Evolutionary conservation across 2,113 vertebrate species (phyloP).

Genomic region (Chionis minor): DNA sequence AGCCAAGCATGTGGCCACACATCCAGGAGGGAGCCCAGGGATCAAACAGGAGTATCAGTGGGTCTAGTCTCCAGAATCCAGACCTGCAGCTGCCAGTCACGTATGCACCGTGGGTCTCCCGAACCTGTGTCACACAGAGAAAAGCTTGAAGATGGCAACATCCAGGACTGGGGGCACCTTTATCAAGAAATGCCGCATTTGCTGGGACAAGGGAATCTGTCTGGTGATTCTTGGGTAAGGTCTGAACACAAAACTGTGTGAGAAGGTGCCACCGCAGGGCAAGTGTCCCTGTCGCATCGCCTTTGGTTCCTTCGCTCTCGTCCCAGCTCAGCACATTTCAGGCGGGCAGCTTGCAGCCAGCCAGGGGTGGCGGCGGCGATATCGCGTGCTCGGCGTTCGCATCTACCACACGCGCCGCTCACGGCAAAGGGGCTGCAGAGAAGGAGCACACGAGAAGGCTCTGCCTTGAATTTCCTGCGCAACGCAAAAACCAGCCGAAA

Average conservation of each 20-base stretch:
- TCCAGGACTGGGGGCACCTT: background rate
- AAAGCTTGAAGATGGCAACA: background rate
- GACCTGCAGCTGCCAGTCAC: background rate
- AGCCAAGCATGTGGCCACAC: background rate
- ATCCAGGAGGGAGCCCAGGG: background rate
- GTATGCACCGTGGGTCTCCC: background rate
- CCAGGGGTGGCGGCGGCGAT: background rate
- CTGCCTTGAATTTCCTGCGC: background rate
- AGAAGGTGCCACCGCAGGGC: background rate
- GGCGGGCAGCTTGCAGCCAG: accelerated
- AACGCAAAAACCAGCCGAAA: background rate
- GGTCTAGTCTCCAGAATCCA: background rate
- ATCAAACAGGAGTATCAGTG: background rate
- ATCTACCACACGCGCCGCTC: no score
- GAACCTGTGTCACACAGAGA: background rate
- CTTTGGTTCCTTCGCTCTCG: background rate
- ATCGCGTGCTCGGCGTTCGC: no score
- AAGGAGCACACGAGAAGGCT: background rate
- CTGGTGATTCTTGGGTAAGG: background rate
- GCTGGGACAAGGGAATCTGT: background rate
- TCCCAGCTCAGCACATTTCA: accelerated
- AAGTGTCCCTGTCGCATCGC: background rate
- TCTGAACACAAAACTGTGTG: background rate
- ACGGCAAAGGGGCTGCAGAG: no score
- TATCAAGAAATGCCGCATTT: background rate